Conservation (phyloP, 2,797 vertebrate species). For the Sebastes oblongus region DNA sequence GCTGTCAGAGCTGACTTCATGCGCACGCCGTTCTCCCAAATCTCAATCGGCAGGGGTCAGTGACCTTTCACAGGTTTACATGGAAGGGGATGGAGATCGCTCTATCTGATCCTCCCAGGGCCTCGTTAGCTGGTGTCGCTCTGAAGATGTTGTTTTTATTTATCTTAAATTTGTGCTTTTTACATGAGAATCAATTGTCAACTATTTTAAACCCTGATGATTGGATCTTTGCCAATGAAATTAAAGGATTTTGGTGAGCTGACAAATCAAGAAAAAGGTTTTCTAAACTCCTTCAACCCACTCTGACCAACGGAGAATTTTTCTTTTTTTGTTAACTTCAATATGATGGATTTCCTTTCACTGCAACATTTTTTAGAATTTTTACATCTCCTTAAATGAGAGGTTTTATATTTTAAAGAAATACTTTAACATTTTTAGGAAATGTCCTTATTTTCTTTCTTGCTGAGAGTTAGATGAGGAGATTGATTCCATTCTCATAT, state of each 20-base stretch:
- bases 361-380: neutral
- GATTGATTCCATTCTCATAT: too few relatives aligned
- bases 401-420: neutral
- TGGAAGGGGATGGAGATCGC: neutral
- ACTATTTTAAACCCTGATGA: neutral
- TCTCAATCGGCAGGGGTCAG: slow-evolving; percentile 54
- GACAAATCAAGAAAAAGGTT: neutral
- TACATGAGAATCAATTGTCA: neutral
- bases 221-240: neutral
- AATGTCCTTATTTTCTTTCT: neutral
- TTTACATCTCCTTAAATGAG: neutral
- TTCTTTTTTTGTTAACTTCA: neutral
- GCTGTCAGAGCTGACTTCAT: slow-evolving; percentile 66
- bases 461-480: too few relatives aligned
- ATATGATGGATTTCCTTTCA: neutral
- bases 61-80: slow-evolving; percentile 58
- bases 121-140: slow-evolving; percentile 52
- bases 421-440: neutral
- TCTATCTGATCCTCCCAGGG: slow-evolving; percentile 30
- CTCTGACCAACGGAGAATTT: neutral
- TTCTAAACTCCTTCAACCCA: neutral
- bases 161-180: neutral
- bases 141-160: slow-evolving; percentile 3
- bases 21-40: slow-evolving; percentile 44
- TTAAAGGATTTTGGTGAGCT: neutral